Evolutionary conservation across 2,888 invertebrate species (phyloP), one percentile per base, ranked within the genome.

Genomic region (Cheilosia vernalis): DNA sequence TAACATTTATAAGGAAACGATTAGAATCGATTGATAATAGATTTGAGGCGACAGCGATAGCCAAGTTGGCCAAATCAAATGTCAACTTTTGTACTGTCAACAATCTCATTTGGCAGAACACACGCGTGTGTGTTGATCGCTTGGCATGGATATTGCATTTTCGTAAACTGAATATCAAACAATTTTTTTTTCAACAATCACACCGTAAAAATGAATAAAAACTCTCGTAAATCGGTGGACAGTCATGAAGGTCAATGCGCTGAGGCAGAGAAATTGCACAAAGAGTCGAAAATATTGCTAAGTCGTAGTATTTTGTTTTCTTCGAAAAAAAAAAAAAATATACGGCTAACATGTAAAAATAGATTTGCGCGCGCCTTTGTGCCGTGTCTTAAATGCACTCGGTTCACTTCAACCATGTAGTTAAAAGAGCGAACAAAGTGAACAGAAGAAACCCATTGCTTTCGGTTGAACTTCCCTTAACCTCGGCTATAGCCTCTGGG

Each of bases 161-260:
- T 58, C 60, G 42, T 53, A 47, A 67, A 76, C 58, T 76, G 76
- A 76, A 76, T 76, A 44, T 58, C 13, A 13, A 37, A 37, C 37
- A 13, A 13, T 61, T 63, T 73, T 44, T 49, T 27, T 27, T 27
- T 72, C 4, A 9, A 6, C 21, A 30, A 27, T n/a, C n/a, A n/a
- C 27, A 51, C 10, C 44, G 61, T 19, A 49, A 72, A 49, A 58
- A 49, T 49, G 24, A 49, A 60, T 17, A 15, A 2, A 44, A 51
- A 24, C 63, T n/a, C 19, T 63, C 70, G 27, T 63, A 56, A 76
- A 42, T 66, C 44, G 53, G 19, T 44, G 73, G 73, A 17, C 60
- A 33, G 64, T 63, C 66, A 37, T 79, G 37, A 72, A 83, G 72
- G 72, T 73, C 51, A 79, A 73, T 73, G 79, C 47, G 61, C 64